phyloP scores from a whole-genome alignment of 2,113 vertebrate genomes.

The Sciurus niger region DNA sequence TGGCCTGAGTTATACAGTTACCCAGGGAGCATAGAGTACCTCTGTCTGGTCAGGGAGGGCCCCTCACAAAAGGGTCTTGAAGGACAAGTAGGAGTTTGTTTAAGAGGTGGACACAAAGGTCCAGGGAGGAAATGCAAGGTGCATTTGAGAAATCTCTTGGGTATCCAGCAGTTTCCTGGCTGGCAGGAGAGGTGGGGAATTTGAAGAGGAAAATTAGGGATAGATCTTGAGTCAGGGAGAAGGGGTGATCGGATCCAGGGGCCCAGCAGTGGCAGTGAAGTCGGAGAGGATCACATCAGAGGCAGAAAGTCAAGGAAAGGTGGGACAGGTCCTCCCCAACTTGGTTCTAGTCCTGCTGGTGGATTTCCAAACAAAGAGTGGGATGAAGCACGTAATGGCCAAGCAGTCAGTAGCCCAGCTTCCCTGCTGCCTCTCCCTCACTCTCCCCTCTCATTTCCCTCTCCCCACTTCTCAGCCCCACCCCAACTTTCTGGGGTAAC shows the following conservation, averaged over 20 bases:
- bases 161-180: neutral
- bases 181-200: neutral
- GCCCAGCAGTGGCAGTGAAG: neutral
- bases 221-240: neutral
- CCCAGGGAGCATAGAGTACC: neutral
- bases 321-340: neutral
- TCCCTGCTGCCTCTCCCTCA: neutral
- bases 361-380: slow-evolving; percentile 34
- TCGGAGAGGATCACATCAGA: neutral
- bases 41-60: neutral
- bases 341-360: neutral
- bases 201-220: neutral
- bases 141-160: neutral
- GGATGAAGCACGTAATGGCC: neutral
- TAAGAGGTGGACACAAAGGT: neutral
- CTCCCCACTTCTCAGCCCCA: neutral
- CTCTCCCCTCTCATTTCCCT: neutral
- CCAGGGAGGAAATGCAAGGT: neutral
- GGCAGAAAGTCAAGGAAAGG: neutral
- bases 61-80: slow-evolving; percentile 35
- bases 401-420: neutral
- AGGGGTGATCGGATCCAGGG: neutral
- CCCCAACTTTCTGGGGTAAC: neutral
- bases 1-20: neutral
- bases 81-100: neutral